Percentiles rank a stretch among this genome's conserved stretches.
Evolutionary conservation across 2,113 vertebrate genomes (phyloP).

Genomic region (Catagonus wagneri): DNA sequence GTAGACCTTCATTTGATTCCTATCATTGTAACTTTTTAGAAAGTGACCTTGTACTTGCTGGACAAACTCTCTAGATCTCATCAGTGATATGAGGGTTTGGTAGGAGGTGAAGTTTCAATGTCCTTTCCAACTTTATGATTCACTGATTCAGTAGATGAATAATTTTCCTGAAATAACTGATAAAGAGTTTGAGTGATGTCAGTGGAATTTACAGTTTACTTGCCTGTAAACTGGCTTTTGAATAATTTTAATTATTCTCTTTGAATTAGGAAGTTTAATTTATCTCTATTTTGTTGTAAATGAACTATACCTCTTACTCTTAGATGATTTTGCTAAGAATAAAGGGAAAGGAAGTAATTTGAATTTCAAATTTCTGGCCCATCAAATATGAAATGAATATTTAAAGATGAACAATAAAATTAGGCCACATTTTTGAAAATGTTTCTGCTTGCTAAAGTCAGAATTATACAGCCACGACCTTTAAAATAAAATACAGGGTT

Average conservation of each 20-base stretch:
- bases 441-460: constrained; percentile 77
- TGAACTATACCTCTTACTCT: constrained; percentile 70
- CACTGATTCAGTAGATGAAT: constrained; percentile 62
- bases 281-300: constrained; percentile 81
- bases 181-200: constrained; percentile 50
- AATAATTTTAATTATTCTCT: constrained; percentile 83
- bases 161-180: constrained; percentile 57
- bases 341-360: constrained; percentile 77
- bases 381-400: constrained; percentile 82
- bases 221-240: constrained; percentile 71
- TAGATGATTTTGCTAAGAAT: constrained; percentile 77
- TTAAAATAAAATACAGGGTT: constrained; percentile 77
- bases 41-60: constrained; percentile 39
- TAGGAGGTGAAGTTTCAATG: constrained; percentile 48
- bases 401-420: constrained; percentile 83
- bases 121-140: constrained; percentile 18
- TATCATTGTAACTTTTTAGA: background rate
- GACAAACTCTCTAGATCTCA: background rate
- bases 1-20: background rate
- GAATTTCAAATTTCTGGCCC: constrained; percentile 82
- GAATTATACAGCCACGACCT: constrained; percentile 74
- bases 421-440: constrained; percentile 80
- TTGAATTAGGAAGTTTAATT: constrained; percentile 76
- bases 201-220: constrained; percentile 69
- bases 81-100: background rate